phyloP scores from a whole-genome alignment of 2,888 invertebrate genomes.

The Drosophila recens region DNA sequence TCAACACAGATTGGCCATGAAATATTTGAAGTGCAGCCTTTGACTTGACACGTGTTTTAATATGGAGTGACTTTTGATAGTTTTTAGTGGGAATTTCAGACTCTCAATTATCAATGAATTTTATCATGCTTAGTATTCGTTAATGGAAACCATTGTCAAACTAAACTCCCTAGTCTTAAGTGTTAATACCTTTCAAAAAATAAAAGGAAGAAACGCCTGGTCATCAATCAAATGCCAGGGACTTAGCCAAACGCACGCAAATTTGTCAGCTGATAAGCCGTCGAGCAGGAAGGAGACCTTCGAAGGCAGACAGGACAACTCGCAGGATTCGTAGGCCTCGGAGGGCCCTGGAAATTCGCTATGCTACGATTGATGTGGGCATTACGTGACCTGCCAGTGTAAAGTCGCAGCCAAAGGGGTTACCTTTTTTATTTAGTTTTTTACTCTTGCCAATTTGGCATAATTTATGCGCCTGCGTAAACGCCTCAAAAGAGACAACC shows the following conservation, averaged over 20 bases:
- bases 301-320: constrained; percentile 28
- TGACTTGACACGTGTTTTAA: constrained; percentile 7
- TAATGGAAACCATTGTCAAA: constrained; percentile 1
- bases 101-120: constrained; percentile 4
- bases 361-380: constrained; percentile 79
- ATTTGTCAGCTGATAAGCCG: constrained; percentile 78
- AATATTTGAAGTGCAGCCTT: background rate
- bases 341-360: constrained; percentile 48
- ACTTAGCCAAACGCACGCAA: constrained; percentile 51
- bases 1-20: constrained; percentile 4
- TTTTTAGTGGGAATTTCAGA: background rate
- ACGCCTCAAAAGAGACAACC: constrained; percentile 70
- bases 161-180: constrained; percentile 35
- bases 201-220: constrained; percentile 37
- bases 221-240: constrained; percentile 76
- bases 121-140: background rate
- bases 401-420: constrained; percentile 58
- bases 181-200: constrained; percentile 10
- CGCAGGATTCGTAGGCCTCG: constrained; percentile 2
- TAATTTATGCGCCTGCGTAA: constrained; percentile 84
- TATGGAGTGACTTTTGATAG: background rate
- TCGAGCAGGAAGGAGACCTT: constrained; percentile 35
- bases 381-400: constrained; percentile 77
- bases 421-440: constrained; percentile 28
- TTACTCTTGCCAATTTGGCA: constrained; percentile 25